Base-by-base conservation (phyloP, 2,888 invertebrate genomes). In the Clusia tigrina region DNA sequence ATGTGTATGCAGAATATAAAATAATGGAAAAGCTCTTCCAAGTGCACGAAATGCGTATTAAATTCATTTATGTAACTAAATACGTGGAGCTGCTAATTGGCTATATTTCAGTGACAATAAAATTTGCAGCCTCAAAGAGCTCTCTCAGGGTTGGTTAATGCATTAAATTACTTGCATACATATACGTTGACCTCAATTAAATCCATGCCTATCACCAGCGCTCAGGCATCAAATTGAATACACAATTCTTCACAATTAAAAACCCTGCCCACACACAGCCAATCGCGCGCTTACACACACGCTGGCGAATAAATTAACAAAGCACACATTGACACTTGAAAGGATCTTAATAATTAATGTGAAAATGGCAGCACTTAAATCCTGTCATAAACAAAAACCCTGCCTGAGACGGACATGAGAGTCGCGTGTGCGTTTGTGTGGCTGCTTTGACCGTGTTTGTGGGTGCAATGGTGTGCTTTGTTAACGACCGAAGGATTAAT, bases 361-460 rank as follows among this genome's bases (percentile, higher is more conserved):
- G n/a, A 3, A 42, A 42, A 42, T 15, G 42, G n/a, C 42, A 10
- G 3, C 42, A 42, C n/a, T 42, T 10, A 42, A 42, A 15, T 15
- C n/a, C n/a, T 17, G 42, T 42, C 42, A 42, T 42, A 42, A 42
- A 42, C 42, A 42, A 10, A 42, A 42, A 42, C 32, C 32, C 32
- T 32, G 6, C 6, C 32, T 42, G 42, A 32, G 12, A 42, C 42
- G 42, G 42, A n/a, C 42, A 42, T 42, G n/a, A 42, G 10, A 5
- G 42, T 5, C 42, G n/a, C n/a, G 10, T 48, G 48, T 48, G 48
- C 22, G 18, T 15, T 6, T 48, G 48, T 22, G 48, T 42, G n/a
- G 9, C n/a, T n/a, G n/a, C n/a, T n/a, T n/a, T n/a, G n/a, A n/a
- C n/a, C n/a, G n/a, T n/a, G n/a, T n/a, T n/a, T n/a, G n/a, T n/a